Percentiles rank a stretch among this genome's conserved stretches.
phyloP scores from a whole-genome alignment of 2,113 vertebrate genomes.

The Tonatia bakeri region DNA sequence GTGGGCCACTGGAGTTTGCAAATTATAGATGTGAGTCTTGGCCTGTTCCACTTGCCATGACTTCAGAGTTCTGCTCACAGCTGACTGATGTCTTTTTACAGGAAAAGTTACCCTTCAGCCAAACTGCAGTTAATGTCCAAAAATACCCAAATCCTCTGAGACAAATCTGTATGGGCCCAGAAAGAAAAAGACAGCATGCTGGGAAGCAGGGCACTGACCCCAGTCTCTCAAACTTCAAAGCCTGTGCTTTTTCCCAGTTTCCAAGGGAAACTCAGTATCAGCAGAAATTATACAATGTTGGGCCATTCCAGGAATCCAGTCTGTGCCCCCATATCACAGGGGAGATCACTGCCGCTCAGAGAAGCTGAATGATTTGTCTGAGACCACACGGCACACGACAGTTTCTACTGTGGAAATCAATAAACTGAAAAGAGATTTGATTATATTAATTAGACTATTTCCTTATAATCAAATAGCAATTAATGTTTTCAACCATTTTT shows the following conservation, averaged over 20 bases:
- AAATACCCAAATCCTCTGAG: neutral
- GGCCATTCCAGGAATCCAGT: neutral
- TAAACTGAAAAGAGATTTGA: neutral
- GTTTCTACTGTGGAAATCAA: neutral
- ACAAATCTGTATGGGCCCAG: neutral
- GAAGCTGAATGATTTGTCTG: neutral
- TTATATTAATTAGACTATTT: neutral
- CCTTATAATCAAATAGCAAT: neutral
- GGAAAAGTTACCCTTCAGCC: neutral
- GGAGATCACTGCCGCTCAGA: neutral
- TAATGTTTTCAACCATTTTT: neutral
- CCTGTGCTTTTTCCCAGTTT: neutral
- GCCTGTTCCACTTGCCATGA: neutral
- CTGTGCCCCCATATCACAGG: neutral
- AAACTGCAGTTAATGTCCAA: constrained; percentile 18
- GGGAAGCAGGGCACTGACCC: neutral
- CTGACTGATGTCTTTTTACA: neutral
- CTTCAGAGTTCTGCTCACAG: neutral
- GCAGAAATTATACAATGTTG: neutral
- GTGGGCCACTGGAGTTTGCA: neutral
- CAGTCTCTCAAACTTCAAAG: neutral
- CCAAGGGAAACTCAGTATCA: neutral
- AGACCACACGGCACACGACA: neutral
- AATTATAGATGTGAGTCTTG: neutral
- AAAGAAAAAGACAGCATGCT: constrained; percentile 11